Base-by-base conservation (phyloP, 1,140 invertebrate species). In the Camponotus vicinus region DNA sequence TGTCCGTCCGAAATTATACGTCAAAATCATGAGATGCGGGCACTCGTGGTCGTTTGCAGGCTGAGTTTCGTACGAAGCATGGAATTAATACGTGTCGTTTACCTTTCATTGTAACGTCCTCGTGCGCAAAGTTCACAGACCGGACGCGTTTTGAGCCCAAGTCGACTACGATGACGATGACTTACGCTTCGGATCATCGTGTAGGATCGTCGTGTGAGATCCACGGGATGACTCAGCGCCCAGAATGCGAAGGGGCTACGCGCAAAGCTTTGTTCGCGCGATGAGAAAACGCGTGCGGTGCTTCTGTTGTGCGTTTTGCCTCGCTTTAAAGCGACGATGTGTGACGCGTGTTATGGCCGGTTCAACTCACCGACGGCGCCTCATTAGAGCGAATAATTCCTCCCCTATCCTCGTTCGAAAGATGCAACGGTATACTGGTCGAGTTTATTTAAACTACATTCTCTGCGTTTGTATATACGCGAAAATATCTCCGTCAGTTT, bases 171-270 rank as follows among this genome's bases (percentile, higher is more conserved):
- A 6, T 9, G 34, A 70, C 13, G 45, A 27, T 18, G 37, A 67
- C 27, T 18, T 18, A 70, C 64, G 64, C 45, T 69, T 70, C 5
- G 57, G 15, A 37, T 69, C 15, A n/a, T 79, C 45, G n/a, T 52
- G 42, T 34, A 45, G n/a, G 49, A 57, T 40, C 77, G 64, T 70
- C 66, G 78, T 45, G 78, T 82, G 78, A 21, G 78, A 80, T 80
- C 64, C 18, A n/a, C 15, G 18, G 21, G 45, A 27, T 82, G 78
- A 82, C 37, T 82, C 78, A 71, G 78, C 64, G 37, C 15, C 21
- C 64, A 27, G 66, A 32, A 61, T 82, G 66, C 45, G 37, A 71
- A 52, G 52, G 66, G 8, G 11, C 34, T 27, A 5, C 45, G 13
- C 2, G 76, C 45, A 11, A n/a, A 52, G 34, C 45, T 55, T 59